phyloP scores from a whole-genome alignment of 2,888 invertebrate species.

The Diarsia brunnea region DNA sequence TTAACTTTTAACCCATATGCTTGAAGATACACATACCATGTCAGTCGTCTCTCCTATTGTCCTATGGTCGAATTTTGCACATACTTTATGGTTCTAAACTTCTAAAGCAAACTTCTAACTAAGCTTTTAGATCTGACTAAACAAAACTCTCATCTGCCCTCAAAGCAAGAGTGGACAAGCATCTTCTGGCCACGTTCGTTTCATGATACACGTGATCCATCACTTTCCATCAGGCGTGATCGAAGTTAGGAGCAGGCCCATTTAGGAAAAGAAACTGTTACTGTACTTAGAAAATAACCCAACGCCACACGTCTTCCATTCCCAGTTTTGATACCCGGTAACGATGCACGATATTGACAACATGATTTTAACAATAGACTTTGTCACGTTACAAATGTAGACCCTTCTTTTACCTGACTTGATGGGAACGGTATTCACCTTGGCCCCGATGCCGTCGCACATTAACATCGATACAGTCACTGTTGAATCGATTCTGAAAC shows the following conservation, averaged over 20 bases:
- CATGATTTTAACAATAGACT: neutral
- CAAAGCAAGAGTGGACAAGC: too few species aligned
- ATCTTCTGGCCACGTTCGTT: too few species aligned
- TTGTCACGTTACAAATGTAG: neutral
- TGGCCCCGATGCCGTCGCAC: constrained; percentile 45
- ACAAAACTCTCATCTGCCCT: too few species aligned
- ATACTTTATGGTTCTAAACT: too few species aligned
- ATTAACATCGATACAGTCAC: constrained; percentile 34
- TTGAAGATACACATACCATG: neutral
- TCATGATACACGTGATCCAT: too few species aligned
- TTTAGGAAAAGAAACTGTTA: too few species aligned
- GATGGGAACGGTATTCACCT: constrained; percentile 38
- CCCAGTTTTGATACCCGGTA: neutral
- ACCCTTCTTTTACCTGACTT: constrained; percentile 41
- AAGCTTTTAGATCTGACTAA: too few species aligned
- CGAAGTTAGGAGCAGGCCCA: too few species aligned
- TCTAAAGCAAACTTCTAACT: neutral
- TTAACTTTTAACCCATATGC: too few species aligned
- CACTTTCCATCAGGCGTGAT: too few species aligned
- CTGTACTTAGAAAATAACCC: too few species aligned
- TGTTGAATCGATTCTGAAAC: constrained; percentile 27
- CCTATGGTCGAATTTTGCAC: neutral
- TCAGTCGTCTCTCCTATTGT: neutral
- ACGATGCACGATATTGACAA: neutral
- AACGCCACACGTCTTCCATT: too few species aligned